phyloP scores from a whole-genome alignment of 1,140 invertebrate genomes.

The Heliothis virescens region DNA sequence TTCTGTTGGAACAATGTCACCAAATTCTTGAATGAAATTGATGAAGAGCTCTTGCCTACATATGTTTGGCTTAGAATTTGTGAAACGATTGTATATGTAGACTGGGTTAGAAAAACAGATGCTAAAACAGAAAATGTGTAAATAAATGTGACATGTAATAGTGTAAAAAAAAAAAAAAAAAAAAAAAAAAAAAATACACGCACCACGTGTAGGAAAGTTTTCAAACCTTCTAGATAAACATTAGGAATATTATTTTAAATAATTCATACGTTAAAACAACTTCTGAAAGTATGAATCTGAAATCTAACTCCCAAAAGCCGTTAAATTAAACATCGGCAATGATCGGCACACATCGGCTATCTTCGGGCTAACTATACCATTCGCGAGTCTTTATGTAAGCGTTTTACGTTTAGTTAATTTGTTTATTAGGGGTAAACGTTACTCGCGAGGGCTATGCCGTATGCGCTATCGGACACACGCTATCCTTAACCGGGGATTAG shows the following conservation, averaged over 20 bases:
- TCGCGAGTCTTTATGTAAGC: constrained; percentile 28
- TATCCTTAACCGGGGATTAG: constrained; percentile 9
- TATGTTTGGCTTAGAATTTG: neutral
- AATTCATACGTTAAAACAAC: too few relatives aligned
- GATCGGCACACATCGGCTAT: constrained; percentile 27
- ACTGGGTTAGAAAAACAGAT: neutral
- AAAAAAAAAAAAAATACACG: too few relatives aligned
- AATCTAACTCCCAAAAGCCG: neutral
- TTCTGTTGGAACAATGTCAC: neutral
- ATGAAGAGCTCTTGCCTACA: neutral
- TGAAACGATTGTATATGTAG: too few relatives aligned
- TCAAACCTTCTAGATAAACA: too few relatives aligned
- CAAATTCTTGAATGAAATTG: neutral
- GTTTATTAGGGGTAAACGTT: constrained; percentile 38
- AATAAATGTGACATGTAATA: neutral
- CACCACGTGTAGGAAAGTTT: too few relatives aligned
- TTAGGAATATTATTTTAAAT: too few relatives aligned
- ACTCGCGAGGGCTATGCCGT: constrained; percentile 12
- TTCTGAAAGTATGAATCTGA: neutral
- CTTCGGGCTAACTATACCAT: constrained; percentile 35
- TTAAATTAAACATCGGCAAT: constrained; percentile 27
- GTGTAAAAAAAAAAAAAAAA: too few relatives aligned
- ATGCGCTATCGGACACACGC: constrained; percentile 9
- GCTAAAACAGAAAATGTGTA: neutral
- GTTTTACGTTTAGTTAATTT: constrained; percentile 43